Evolutionary conservation across 2,888 invertebrate genomes (phyloP), one percentile per base, ranked within the genome.

Genomic region (Heliconius ismenius): DNA sequence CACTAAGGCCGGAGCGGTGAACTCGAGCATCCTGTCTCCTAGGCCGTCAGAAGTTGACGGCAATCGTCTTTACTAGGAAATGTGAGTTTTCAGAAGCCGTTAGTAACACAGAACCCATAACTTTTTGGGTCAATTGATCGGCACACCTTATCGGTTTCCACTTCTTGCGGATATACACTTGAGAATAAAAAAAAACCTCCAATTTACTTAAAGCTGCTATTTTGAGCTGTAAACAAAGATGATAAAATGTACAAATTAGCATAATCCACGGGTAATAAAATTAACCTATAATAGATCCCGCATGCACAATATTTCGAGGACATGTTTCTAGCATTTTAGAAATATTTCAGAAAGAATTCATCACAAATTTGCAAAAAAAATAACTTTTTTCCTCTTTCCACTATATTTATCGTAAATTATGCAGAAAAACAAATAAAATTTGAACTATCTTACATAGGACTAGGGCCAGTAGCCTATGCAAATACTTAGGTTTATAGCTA

Each of bases 11-110:
- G 87, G 88, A 87, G 86, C 82, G 80, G 76, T 91, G 90, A 90
- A 91, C 92, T 89, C 86, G 84, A 84, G 89, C 90, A 93, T 93
- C 93, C 93, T 92, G 93, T 91, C 89, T 90, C 90, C 88, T 90
- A 89, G 87, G 82, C 85, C 84, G 67, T 24, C 67, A 67, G 83
- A 88, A 83, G 90, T 90, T 86, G 90, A 88, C 39, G 24, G 39
- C 39, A 39, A 26, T 84, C 85, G 86, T 87, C 90, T 92, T 83
- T 90, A 91, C 90, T 90, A 88, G 92, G 92, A 89, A 91, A 92
- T 91, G 91, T 90, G 86, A 89, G 92, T 91, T 92, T 92, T 91
- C 87, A 92, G 91, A 89, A 89, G 88, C 86, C 88, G 90, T 90
- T 89, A 91, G 88, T 88, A 85, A 90, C 88, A 88, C 91, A 87